Evolutionary conservation across 37 sponge, comb jelly and placozoan species (phyloP), one percentile per base, ranked within the genome.

Genomic region (Agelas oroides): DNA sequence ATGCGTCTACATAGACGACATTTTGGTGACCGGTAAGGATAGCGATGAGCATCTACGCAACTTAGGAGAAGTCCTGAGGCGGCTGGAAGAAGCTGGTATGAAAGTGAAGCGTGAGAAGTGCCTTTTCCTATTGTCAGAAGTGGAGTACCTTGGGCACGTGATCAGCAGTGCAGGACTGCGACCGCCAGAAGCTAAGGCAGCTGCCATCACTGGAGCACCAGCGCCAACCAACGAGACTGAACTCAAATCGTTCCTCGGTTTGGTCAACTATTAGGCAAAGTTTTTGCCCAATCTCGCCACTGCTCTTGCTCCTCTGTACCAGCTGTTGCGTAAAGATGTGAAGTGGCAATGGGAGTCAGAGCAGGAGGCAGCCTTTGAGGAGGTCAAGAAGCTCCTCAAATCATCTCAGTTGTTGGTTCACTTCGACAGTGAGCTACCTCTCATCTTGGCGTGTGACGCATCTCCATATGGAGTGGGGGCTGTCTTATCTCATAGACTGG

Each of bases 231-330:
- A 32, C 52, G 69, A 23, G 15, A 38, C 65, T 13, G 52, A 63
- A 63, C 66, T 79, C 23, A 79, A 38, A 38, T 31, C 80, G 64
- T 79, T 79, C 39, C 27, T 79, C 15, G 80, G 80, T 16, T 28
- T 65, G n/a, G 27, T 79, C 27, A 79, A 79, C 28, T 79, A 79
- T 27, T 79, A 79, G 14, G 67, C 67, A 19, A 79, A 65, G 64
- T 79, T 79, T 27, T 16, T 79, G n/a, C 70, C 81, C 27, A 34
- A 73, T 28, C 70, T 80, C 17, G 36, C 81, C 23, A 73, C 41
- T 1, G 27, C 72, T 21, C 40, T 80, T 30, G 52, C 81, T 5
- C 81, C 81, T 20, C 16, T 80, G 33, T 34, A 80, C 41, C 23
- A 67, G 53, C 21, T 80, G 39, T 69, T 80, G 5, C 27, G 21